Conservation (phyloP, 2,797 vertebrate genomes). For the Fistularia tabacaria region DNA sequence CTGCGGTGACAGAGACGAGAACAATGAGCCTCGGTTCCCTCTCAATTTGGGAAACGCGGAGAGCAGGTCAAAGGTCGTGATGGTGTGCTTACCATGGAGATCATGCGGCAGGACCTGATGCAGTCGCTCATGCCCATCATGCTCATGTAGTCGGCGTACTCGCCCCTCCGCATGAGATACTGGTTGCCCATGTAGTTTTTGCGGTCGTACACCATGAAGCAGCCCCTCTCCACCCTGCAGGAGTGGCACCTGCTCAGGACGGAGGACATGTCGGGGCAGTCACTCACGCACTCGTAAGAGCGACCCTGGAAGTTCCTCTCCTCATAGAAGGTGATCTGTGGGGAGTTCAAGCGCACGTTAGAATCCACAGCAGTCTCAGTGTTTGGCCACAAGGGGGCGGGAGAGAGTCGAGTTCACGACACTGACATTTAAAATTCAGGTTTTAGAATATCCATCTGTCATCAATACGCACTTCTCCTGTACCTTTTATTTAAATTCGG, state of each 20-base stretch:
- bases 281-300: constrained; percentile 69
- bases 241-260: constrained; percentile 73
- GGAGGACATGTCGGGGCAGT: constrained; percentile 72
- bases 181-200: constrained; percentile 72
- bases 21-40: neutral
- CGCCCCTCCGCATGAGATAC: constrained; percentile 70
- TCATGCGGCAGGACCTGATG: too few relatives aligned
- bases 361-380: too few relatives aligned
- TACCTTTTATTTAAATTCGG: too few relatives aligned
- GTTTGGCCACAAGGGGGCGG: too few relatives aligned
- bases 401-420: too few relatives aligned
- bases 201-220: constrained; percentile 57
- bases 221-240: constrained; percentile 61
- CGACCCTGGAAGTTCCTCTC: constrained; percentile 76
- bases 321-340: constrained; percentile 72
- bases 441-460: too few relatives aligned
- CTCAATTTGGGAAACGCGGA: too few relatives aligned
- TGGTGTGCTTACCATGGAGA: constrained; percentile 58
- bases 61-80: neutral
- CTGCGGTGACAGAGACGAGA: constrained; percentile 34
- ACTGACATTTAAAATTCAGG: too few relatives aligned
- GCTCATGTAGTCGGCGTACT: constrained; percentile 53
- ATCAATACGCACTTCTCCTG: too few relatives aligned
- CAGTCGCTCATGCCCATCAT: too few relatives aligned
- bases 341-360: too few relatives aligned